phyloP scores from a whole-genome alignment of 2,113 vertebrate species.

The Macroglossus sobrinus region DNA sequence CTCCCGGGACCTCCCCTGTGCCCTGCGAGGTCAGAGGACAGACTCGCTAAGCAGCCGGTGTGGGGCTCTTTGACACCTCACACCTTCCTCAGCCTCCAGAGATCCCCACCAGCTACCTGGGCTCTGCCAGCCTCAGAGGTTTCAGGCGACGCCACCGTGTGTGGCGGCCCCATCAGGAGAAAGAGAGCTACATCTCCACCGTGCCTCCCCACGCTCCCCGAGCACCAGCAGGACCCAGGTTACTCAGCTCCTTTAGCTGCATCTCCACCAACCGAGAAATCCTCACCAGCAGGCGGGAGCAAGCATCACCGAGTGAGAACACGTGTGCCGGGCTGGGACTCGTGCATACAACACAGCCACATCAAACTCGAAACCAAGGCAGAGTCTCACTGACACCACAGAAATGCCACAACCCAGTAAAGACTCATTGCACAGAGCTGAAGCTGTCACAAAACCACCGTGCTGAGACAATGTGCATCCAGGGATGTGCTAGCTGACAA shows the following conservation, averaged over 20 bases:
- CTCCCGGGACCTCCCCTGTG: neutral
- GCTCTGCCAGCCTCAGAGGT: neutral
- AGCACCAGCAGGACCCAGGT: neutral
- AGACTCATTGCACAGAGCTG: neutral
- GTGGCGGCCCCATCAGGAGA: rapidly evolving
- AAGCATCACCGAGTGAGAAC: neutral
- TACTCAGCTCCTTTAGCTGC: neutral
- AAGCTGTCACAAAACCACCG: neutral
- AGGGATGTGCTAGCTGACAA: neutral
- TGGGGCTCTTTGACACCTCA: rapidly evolving
- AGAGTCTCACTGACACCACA: rapidly evolving
- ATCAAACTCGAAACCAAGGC: neutral
- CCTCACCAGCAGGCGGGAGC: neutral
- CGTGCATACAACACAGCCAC: rapidly evolving
- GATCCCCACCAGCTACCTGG: neutral
- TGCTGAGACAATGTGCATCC: neutral
- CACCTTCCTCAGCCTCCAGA: neutral
- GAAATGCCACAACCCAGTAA: neutral
- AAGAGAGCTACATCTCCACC: neutral
- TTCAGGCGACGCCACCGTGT: rapidly evolving
- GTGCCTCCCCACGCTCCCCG: neutral
- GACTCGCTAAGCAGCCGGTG: rapidly evolving
- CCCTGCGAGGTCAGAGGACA: neutral
- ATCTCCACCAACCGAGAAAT: neutral
- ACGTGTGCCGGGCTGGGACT: rapidly evolving